These are phyloP conservation scores for Macrophya annulata DNA, from an alignment of 2,888 invertebrate genomes.

Conservation along the genomic window DNA sequence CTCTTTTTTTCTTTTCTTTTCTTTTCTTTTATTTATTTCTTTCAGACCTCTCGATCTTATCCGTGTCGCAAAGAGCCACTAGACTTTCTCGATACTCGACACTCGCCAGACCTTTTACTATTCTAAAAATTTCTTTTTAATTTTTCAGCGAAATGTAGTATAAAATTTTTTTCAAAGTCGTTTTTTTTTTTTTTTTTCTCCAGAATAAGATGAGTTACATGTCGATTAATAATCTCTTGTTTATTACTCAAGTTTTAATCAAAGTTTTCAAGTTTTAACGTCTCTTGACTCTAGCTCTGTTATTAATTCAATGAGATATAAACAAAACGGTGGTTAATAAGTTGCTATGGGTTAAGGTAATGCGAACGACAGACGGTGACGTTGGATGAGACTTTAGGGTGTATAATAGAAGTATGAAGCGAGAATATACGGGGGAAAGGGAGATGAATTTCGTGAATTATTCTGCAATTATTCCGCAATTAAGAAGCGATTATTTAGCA, in stretches of 20 bases:
- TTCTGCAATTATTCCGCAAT: conserved; percentile 77
- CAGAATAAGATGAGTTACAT: too few relatives aligned
- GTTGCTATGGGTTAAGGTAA: conserved; percentile 55
- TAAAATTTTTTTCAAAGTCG: too few relatives aligned
- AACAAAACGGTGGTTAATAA: conserved; percentile 29
- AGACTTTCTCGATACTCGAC: conserved; percentile 43
- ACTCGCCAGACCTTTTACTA: neutral
- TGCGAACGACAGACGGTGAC: conserved; percentile 61
- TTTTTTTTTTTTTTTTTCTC: too few relatives aligned
- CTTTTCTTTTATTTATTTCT: neutral
- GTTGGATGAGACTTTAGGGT: neutral
- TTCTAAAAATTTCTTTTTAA: neutral
- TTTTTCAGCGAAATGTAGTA: neutral
- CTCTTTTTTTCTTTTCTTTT: neutral
- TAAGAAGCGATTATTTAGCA: conserved; percentile 79
- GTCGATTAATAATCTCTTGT: too few relatives aligned
- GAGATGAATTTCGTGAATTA: conserved; percentile 68
- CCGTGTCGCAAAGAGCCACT: conserved; percentile 50
- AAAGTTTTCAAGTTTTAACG: too few relatives aligned
- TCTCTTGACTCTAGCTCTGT: too few relatives aligned
- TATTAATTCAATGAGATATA: conserved; percentile 32
- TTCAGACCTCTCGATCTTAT: conserved; percentile 39
- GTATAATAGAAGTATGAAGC: neutral
- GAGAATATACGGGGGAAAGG: neutral
- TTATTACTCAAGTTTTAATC: too few relatives aligned